phyloP scores from a whole-genome alignment of 2,888 invertebrate species.

The Xiphydria camelus region DNA sequence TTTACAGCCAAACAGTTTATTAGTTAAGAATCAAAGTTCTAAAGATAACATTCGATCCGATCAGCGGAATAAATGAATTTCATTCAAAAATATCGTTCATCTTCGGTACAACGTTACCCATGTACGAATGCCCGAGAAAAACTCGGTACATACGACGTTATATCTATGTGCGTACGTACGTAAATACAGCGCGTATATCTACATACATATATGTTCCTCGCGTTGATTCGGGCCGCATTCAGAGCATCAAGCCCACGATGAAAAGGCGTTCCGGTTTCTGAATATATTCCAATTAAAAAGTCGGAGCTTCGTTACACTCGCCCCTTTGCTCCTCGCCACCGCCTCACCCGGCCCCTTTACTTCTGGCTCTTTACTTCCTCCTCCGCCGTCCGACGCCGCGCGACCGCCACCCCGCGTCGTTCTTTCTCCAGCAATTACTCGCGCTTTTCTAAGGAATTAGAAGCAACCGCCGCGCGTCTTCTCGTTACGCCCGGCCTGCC shows the following conservation, averaged over 20 bases:
- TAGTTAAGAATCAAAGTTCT: too few relatives aligned
- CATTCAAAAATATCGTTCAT: too few relatives aligned
- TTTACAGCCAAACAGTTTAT: too few relatives aligned
- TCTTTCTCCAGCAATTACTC: slow-evolving; percentile 50
- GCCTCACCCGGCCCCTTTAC: slow-evolving; percentile 32
- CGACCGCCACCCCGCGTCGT: slow-evolving; percentile 8
- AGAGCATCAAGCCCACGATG: slow-evolving; percentile 52
- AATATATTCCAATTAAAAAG: slow-evolving; percentile 59
- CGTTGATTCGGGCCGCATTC: slow-evolving; percentile 51
- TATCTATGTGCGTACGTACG: too few relatives aligned
- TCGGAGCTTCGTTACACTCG: slow-evolving; percentile 57
- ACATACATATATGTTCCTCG: slow-evolving; percentile 33
- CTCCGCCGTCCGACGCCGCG: slow-evolving; percentile 17
- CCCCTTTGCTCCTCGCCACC: slow-evolving; percentile 33
- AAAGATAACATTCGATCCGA: too few relatives aligned
- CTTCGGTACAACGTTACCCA: too few relatives aligned
- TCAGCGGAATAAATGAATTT: too few relatives aligned
- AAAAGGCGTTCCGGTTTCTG: slow-evolving; percentile 57
- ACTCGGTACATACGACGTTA: too few relatives aligned
- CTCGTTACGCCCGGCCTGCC: neutral
- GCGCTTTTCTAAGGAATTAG: slow-evolving; percentile 40
- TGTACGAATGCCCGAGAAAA: too few relatives aligned
- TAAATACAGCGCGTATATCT: slow-evolving; percentile 28
- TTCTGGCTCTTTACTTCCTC: slow-evolving; percentile 44
- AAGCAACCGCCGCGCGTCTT: slow-evolving; percentile 22